Conservation (phyloP, 2,888 invertebrate genomes). For the Andrena marginata region DNA sequence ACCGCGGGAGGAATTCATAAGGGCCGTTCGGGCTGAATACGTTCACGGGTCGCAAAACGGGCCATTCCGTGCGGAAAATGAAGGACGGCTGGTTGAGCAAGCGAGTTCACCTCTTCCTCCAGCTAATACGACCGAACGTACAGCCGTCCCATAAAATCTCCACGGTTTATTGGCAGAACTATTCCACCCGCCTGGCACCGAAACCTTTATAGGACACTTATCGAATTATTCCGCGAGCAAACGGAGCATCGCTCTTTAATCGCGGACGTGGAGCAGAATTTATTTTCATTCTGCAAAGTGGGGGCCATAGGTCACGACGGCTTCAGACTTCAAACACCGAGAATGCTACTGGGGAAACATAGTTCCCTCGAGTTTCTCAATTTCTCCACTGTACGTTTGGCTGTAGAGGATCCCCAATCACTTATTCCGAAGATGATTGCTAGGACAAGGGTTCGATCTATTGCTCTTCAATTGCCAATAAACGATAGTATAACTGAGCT, state of each 20-base stretch:
- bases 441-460: not conserved
- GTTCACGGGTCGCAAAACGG: slow-evolving; percentile 15
- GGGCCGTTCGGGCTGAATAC: not conserved
- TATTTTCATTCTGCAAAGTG: not conserved
- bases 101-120: not conserved
- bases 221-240: slow-evolving; percentile 4
- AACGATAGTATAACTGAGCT: too few species aligned
- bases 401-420: not conserved
- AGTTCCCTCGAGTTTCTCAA: not conserved
- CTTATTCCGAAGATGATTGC: not conserved
- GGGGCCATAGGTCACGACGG: not conserved
- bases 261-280: not conserved
- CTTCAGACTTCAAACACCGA: too few species aligned
- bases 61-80: slow-evolving; percentile 10
- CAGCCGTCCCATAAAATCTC: slow-evolving; percentile 19
- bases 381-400: not conserved
- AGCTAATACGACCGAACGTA: slow-evolving; percentile 13
- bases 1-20: slow-evolving; percentile 17
- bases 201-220: slow-evolving; percentile 20
- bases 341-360: too few species aligned
- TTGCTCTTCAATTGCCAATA: not conserved
- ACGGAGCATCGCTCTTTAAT: not conserved
- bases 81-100: not conserved
- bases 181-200: not conserved
- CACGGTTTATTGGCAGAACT: slow-evolving; percentile 16